These are phyloP conservation scores for Drosophila parvula DNA, from an alignment of 1,140 invertebrate genomes.

Conservation along the genomic window DNA sequence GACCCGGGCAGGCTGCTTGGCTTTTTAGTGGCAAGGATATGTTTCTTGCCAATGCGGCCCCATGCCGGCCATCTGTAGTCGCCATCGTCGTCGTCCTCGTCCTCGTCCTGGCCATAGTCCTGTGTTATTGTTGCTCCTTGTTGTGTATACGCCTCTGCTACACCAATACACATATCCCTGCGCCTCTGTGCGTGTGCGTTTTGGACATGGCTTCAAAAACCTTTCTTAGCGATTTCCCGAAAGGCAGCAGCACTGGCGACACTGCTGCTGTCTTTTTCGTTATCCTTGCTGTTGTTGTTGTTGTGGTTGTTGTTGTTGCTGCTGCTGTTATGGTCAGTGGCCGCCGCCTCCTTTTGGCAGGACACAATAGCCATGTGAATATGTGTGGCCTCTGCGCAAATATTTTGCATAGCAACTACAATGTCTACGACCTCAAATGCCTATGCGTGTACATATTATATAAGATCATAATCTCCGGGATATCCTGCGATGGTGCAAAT, in stretches of 20 bases:
- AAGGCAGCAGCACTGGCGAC: constrained; percentile 38
- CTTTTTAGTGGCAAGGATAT: constrained; percentile 58
- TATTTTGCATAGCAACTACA: constrained; percentile 48
- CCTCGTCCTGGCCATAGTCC: constrained; percentile 32
- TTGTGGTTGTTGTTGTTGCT: constrained; percentile 31
- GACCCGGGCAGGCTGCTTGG: constrained; percentile 53
- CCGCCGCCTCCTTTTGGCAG: constrained; percentile 38
- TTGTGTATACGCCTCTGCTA: constrained; percentile 41
- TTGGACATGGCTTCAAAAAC: constrained; percentile 63
- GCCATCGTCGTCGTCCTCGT: constrained; percentile 1
- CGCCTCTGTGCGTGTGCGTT: constrained; percentile 31
- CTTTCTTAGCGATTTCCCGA: constrained; percentile 66
- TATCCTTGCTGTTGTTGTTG: constrained; percentile 27
- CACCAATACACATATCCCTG: constrained; percentile 10
- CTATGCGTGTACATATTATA: constrained; percentile 42
- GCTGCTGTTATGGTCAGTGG: constrained; percentile 37
- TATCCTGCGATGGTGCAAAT: constrained; percentile 25
- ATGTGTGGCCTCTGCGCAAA: constrained; percentile 36
- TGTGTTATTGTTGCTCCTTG: constrained; percentile 51
- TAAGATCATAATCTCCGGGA: constrained; percentile 40
- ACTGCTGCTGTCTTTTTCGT: constrained; percentile 59
- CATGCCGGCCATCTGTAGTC: constrained; percentile 47
- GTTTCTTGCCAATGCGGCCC: constrained; percentile 46
- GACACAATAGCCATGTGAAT: constrained; percentile 32
- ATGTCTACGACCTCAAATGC: constrained; percentile 49